Conservation (phyloP, 2,797 vertebrate genomes). For the Aulostomus chinensis region DNA sequence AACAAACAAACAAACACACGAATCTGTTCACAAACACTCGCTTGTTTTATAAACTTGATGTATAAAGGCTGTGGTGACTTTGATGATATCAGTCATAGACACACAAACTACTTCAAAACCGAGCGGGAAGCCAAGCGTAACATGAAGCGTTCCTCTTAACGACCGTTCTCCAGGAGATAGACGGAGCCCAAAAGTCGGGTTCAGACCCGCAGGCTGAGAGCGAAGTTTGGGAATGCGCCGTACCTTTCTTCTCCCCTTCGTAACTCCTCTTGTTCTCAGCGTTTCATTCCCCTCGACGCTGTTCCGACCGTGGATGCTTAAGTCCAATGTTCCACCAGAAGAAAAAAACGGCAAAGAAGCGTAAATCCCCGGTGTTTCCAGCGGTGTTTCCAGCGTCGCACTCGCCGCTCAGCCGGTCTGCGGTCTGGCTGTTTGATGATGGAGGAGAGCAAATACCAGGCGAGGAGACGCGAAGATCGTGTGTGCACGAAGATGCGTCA, state of each 20-base stretch:
- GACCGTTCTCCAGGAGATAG: constrained; percentile 35
- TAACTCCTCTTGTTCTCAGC: not conserved
- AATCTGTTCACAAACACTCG: constrained; percentile 24
- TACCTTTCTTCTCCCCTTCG: constrained; percentile 23
- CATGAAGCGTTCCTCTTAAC: too few relatives aligned
- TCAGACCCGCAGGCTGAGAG: constrained; percentile 19
- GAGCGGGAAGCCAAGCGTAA: too few relatives aligned
- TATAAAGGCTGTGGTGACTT: too few relatives aligned
- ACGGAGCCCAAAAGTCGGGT: constrained; percentile 36
- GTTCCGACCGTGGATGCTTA: constrained; percentile 1
- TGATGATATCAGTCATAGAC: too few relatives aligned
- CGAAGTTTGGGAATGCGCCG: constrained; percentile 31
- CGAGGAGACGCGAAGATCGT: constrained; percentile 37
- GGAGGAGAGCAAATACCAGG: constrained; percentile 22
- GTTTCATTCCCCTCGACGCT: not conserved
- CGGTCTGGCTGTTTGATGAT: constrained; percentile 16
- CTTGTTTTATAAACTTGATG: too few relatives aligned
- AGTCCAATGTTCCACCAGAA: not conserved
- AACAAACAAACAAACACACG: not conserved
- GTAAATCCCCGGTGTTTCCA: constrained; percentile 10
- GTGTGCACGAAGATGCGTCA: not conserved
- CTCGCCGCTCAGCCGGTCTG: constrained; percentile 16
- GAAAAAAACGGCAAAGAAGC: accelerated
- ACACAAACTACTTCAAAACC: not conserved
- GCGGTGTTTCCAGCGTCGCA: not conserved